These are phyloP conservation scores for Noctua pronuba DNA, from an alignment of 2,888 invertebrate species.

Conservation along the genomic window DNA sequence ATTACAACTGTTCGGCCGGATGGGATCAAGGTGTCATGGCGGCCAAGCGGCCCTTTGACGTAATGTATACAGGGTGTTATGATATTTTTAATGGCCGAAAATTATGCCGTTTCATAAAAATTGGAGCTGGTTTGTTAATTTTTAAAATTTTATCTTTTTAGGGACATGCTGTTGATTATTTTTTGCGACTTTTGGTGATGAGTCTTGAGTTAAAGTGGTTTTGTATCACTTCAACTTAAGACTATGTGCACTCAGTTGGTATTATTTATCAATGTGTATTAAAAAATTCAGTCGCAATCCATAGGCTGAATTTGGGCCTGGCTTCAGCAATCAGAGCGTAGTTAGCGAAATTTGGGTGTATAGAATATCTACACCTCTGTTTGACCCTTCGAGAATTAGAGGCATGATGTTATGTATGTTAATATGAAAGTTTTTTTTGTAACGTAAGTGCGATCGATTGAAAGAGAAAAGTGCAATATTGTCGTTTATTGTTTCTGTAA, in stretches of 20 bases:
- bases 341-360: background rate
- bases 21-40: slow-evolving; percentile 24
- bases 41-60: slow-evolving; percentile 7
- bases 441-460: background rate
- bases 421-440: slow-evolving; percentile 1
- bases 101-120: background rate
- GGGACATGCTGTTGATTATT: background rate
- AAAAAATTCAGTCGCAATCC: background rate
- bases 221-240: background rate
- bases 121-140: background rate
- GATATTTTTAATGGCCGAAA: background rate
- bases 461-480: slow-evolving; percentile 30
- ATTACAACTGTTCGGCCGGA: slow-evolving; percentile 47
- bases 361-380: background rate
- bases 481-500: slow-evolving; percentile 7
- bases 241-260: background rate
- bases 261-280: background rate
- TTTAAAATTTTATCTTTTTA: background rate
- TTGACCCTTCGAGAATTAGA: background rate
- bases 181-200: background rate
- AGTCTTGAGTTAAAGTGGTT: background rate
- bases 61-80: background rate
- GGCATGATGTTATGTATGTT: background rate
- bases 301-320: background rate
- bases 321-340: background rate